Evolutionary conservation across 2,888 invertebrate genomes (phyloP).

Genomic region (Euzophera pinguis): DNA sequence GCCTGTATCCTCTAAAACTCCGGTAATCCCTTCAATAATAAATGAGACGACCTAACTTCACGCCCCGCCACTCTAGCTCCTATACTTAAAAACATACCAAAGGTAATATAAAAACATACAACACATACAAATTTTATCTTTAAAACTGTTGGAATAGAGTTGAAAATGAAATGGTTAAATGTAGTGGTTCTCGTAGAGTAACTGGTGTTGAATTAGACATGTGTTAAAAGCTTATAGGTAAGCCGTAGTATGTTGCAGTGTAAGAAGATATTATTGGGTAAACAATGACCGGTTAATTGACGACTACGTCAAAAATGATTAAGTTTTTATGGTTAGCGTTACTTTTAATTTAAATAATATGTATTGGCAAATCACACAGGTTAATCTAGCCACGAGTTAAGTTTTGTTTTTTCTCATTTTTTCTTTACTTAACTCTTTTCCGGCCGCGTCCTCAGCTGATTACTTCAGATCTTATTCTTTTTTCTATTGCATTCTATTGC

Average conservation of each 20-base stretch:
- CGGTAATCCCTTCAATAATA: conserved; percentile 73
- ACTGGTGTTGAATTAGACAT: conserved; percentile 62
- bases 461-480: too few relatives aligned
- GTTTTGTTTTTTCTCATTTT: too few relatives aligned
- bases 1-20: conserved; percentile 33
- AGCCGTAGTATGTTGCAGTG: conserved; percentile 42
- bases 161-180: neutral
- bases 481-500: too few relatives aligned
- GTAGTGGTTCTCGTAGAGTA: neutral
- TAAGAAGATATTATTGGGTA: conserved; percentile 35
- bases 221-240: conserved; percentile 72
- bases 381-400: too few relatives aligned
- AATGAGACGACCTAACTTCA: conserved; percentile 74
- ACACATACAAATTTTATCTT: conserved; percentile 30
- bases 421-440: too few relatives aligned
- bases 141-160: conserved; percentile 19
- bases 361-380: too few relatives aligned
- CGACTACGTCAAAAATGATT: neutral
- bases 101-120: conserved; percentile 34
- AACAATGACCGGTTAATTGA: conserved; percentile 26
- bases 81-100: conserved; percentile 52
- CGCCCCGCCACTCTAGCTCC: conserved; percentile 64
- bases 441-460: too few relatives aligned
- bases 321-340: too few relatives aligned
- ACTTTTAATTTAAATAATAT: too few relatives aligned